These are phyloP conservation scores for Agrochola lychnidis DNA, from an alignment of 2,888 invertebrate species.

Conservation along the genomic window DNA sequence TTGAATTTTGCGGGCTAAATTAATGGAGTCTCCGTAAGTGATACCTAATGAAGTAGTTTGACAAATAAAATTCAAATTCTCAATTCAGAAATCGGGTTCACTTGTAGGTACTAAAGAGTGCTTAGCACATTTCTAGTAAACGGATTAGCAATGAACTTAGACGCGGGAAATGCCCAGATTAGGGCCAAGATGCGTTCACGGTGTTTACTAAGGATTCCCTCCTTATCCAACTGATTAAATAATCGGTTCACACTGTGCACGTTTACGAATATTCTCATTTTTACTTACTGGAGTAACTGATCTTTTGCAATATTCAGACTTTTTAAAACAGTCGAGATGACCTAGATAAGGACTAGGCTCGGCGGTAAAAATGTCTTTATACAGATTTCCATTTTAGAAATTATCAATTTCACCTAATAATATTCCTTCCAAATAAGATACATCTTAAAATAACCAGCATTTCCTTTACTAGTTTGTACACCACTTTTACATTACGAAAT, in stretches of 20 bases:
- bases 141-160: slow-evolving; percentile 77
- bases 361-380: not conserved
- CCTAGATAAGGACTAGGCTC: not conserved
- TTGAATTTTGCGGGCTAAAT: not conserved
- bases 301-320: not conserved
- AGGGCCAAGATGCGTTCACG: slow-evolving; percentile 56
- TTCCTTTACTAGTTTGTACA: not conserved
- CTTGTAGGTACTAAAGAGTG: slow-evolving; percentile 10
- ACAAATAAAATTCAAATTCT: not conserved
- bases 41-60: not conserved
- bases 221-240: slow-evolving; percentile 39
- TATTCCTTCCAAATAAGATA: not conserved
- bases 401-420: not conserved
- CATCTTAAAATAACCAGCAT: not conserved
- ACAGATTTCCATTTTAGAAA: not conserved
- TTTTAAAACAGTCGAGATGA: not conserved
- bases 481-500: not conserved
- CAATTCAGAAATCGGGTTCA: not conserved
- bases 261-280: not conserved
- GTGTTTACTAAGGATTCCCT: slow-evolving; percentile 59
- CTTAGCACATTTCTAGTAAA: slow-evolving; percentile 73
- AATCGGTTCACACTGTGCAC: slow-evolving; percentile 15
- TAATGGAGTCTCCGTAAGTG: not conserved
- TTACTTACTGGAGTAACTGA: not conserved
- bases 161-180: slow-evolving; percentile 59